A percentile compares a stretch with the other conserved stretches of the same genome.
These are phyloP conservation scores for Bostrychus sinensis DNA, from an alignment of 2,113 vertebrate species.

Conservation along the genomic window DNA sequence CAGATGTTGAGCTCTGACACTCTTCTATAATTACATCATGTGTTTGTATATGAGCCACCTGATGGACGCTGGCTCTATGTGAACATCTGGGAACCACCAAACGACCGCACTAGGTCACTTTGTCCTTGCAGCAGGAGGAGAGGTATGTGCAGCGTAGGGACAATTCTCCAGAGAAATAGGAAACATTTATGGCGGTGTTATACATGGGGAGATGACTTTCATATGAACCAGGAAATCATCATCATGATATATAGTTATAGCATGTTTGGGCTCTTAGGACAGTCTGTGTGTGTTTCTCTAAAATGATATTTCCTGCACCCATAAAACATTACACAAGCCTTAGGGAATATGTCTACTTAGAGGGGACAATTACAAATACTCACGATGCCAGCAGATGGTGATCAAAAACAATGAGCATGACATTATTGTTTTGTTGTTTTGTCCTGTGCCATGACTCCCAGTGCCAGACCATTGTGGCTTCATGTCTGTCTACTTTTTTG, in stretches of 20 bases:
- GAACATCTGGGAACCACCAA: conserved; percentile 12
- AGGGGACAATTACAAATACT: too few relatives aligned
- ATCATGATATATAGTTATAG: neutral
- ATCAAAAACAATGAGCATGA: too few relatives aligned
- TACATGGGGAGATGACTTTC: conserved; percentile 1
- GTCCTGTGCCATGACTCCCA: too few relatives aligned
- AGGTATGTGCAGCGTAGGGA: neutral
- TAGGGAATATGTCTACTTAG: too few relatives aligned
- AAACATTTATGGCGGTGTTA: neutral
- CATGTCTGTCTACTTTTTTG: too few relatives aligned
- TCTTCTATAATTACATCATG: neutral
- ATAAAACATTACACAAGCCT: too few relatives aligned
- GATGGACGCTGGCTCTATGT: neutral
- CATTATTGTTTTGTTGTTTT: too few relatives aligned
- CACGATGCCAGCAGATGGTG: too few relatives aligned
- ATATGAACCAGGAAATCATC: conserved; percentile 6
- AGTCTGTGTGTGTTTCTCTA: neutral
- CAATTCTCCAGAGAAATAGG: conserved; percentile 19
- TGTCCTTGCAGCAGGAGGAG: conserved; percentile 36
- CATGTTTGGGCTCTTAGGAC: conserved; percentile 2
- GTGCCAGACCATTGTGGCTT: too few relatives aligned
- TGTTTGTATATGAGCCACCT: conserved; percentile 10
- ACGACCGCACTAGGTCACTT: conserved; percentile 29
- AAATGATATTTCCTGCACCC: too few relatives aligned
- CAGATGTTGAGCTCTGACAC: conserved; percentile 3